A percentile compares a stretch with the other conserved stretches of the same genome.
Conservation (phyloP, 1,140 invertebrate genomes). For the Phymorhynchus buccinoides region DNA sequence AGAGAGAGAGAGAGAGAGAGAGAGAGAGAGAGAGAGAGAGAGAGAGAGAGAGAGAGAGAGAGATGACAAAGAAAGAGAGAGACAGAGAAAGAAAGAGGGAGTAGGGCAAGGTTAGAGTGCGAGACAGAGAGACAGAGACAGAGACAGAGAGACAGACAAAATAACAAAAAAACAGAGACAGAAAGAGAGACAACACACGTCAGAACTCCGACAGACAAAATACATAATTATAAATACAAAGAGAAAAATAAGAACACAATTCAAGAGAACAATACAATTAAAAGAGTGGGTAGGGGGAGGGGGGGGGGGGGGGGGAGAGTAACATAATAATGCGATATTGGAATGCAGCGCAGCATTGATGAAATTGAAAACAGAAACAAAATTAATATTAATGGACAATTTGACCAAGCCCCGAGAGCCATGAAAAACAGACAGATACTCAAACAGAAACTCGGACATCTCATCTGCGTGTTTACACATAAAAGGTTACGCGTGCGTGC, state of each 20-base stretch:
- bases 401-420: not conserved
- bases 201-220: not conserved
- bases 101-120: not conserved
- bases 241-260: constrained; percentile 11
- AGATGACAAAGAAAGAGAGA: not conserved
- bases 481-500: not conserved
- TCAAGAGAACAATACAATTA: too few species aligned
- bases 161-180: too few species aligned
- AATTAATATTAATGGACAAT: too few species aligned
- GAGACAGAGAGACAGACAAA: not conserved
- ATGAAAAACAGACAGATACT: not conserved
- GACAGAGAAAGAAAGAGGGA: not conserved
- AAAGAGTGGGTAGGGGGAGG: too few species aligned
- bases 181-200: too few species aligned
- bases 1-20: constrained; percentile 33
- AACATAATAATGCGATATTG: too few species aligned
- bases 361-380: too few species aligned
- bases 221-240: not conserved
- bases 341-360: not conserved
- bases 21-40: constrained; percentile 35
- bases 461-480: not conserved
- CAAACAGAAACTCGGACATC: not conserved
- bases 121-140: not conserved
- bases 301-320: too few species aligned
- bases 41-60: not conserved